Evolutionary conservation across 2,113 vertebrate species (phyloP).

Genomic region (Corythaixoides concolor): DNA sequence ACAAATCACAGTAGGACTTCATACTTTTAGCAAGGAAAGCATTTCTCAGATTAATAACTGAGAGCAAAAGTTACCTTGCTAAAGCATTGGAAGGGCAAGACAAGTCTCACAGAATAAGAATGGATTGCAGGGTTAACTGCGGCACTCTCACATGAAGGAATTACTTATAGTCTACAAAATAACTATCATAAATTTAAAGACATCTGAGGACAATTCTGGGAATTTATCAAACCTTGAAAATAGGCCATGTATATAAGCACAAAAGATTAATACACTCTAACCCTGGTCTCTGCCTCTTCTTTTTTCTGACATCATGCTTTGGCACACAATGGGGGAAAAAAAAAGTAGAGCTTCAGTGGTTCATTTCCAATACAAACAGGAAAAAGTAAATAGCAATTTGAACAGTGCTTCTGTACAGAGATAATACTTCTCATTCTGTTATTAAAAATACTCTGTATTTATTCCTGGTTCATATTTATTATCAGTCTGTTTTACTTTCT

Average conservation of each 20-base stretch:
- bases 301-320: background rate
- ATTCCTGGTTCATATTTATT: background rate
- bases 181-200: background rate
- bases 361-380: background rate
- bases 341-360: background rate
- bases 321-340: background rate
- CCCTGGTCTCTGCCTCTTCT: background rate
- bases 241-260: background rate
- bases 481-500: background rate
- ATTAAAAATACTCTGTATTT: background rate
- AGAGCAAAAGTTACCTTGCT: background rate
- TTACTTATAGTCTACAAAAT: background rate
- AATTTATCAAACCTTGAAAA: slow-evolving; percentile 15
- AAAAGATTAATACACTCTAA: background rate
- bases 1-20: background rate
- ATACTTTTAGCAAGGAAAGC: background rate
- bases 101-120: background rate
- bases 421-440: background rate
- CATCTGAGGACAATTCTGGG: background rate
- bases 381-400: background rate
- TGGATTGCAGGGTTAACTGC: background rate
- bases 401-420: background rate
- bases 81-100: background rate
- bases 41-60: slow-evolving; percentile 19
- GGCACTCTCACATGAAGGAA: background rate